Percentiles rank a stretch among this genome's conserved stretches.
Conservation (phyloP, 2,888 invertebrate genomes). For the Amphipyra berbera region DNA sequence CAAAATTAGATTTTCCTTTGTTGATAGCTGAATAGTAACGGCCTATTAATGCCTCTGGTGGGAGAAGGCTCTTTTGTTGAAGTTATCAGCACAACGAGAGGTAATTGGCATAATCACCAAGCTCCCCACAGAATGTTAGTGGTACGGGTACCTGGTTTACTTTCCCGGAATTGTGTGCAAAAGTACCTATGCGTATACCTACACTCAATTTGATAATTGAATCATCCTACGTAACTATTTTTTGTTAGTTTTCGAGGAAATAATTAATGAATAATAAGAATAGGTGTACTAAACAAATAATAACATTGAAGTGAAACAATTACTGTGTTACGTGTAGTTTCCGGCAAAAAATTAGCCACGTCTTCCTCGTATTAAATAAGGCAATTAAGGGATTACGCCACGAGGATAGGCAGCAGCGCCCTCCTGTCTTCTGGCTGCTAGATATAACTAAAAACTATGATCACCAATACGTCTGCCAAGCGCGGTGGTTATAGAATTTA, state of each 20-base stretch:
- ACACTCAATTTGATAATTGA: slow-evolving; percentile 12
- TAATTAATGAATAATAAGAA: not conserved
- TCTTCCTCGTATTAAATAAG: too few relatives aligned
- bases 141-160: slow-evolving; percentile 11
- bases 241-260: not conserved
- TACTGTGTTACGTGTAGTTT: too few relatives aligned
- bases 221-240: not conserved
- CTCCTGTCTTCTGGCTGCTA: too few relatives aligned
- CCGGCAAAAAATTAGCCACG: too few relatives aligned
- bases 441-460: too few relatives aligned
- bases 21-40: slow-evolving; percentile 55
- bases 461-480: too few relatives aligned
- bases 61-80: slow-evolving; percentile 44
- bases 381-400: too few relatives aligned
- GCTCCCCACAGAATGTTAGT: slow-evolving; percentile 32
- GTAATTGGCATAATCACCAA: slow-evolving; percentile 47
- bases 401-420: too few relatives aligned
- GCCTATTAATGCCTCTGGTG: slow-evolving; percentile 46
- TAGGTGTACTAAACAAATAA: not conserved
- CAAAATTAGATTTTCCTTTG: slow-evolving; percentile 49
- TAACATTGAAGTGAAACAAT: too few relatives aligned
- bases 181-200: slow-evolving; percentile 3
- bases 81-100: slow-evolving; percentile 52
- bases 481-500: too few relatives aligned
- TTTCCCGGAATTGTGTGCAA: slow-evolving; percentile 14